Base-by-base conservation (phyloP, 2,113 vertebrate species). In the Tonatia bakeri region DNA sequence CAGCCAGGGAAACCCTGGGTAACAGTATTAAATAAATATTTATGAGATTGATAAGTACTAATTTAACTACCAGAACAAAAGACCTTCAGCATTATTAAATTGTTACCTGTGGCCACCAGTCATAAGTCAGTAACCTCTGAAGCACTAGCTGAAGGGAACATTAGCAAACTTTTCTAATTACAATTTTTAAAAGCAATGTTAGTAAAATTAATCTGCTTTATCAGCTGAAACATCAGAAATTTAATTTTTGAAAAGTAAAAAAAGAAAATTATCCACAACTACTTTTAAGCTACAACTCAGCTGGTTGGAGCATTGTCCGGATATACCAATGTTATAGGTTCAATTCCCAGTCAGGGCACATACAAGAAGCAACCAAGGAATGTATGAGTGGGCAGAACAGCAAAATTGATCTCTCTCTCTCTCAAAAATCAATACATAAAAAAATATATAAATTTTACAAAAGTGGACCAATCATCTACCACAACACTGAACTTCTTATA, bases 61-160 rank as follows among this genome's bases (percentile, higher is more conserved):
- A 54, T 90, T 75, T 81, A 90, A 93, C 64, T 77, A 70, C 3
- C 38, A 45, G 22, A 90, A 38, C 9, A 85, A 83, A 81, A 56
- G 17, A 38, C 0, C 31, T 43, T 59, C 8, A 36, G 3, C 8
- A 83, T 69, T 17, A 69, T n/a, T 92, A 84, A 80, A 61, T 47
- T 82, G 20, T 33, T 81, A 83, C 33, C 12, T 54, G 12, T 54
- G 45, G 28, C 40, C 15, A 52, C 20, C 1, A 85, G 24, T 12
- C 59, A 17, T 50, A 70, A 64, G 2, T 61, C 59, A 67, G 2
- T 45, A 59, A 61, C 5, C 17, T 70, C 2, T 31, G 31, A 86
- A 81, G 40, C n/a, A 50, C 3, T 24, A 65, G n/a, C 19, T 52
- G 12, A 87, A 20, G 33, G 26, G 47, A 43, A 7, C 45, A 33